Evolutionary conservation across 1,140 invertebrate genomes (phyloP).

Genomic region (Melitaea cinxia): DNA sequence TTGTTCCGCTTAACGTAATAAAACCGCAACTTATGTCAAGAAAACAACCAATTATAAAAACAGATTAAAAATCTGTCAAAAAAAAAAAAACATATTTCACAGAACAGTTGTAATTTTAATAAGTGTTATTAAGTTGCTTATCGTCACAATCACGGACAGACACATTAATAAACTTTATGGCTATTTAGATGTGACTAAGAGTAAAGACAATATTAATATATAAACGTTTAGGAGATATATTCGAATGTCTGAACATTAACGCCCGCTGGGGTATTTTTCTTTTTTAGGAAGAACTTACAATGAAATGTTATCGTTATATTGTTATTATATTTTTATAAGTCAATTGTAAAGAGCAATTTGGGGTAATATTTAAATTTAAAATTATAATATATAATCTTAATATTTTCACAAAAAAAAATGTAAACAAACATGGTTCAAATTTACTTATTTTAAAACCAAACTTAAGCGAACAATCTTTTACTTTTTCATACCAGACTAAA

Average conservation of each 20-base stretch:
- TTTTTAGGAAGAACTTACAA: conserved; percentile 31
- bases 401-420: too few species aligned
- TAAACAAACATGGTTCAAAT: too few species aligned
- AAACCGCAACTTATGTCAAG: too few species aligned
- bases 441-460: too few species aligned
- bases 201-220: conserved; percentile 26
- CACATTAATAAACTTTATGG: conserved; percentile 20
- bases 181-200: conserved; percentile 22
- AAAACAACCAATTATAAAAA: too few species aligned
- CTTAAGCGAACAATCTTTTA: too few species aligned
- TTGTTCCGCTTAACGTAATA: too few species aligned
- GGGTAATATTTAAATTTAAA: too few species aligned
- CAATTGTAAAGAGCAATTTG: too few species aligned
- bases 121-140: not conserved
- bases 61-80: not conserved
- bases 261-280: conserved; percentile 52
- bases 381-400: too few species aligned
- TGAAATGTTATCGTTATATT: not conserved
- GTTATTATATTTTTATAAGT: not conserved
- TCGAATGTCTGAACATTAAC: conserved; percentile 51
- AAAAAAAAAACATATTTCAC: not conserved
- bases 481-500: too few species aligned
- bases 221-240: conserved; percentile 33
- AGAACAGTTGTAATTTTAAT: not conserved
- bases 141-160: not conserved